Conservation (phyloP, 2,888 invertebrate genomes). For the Machimus rusticus region DNA sequence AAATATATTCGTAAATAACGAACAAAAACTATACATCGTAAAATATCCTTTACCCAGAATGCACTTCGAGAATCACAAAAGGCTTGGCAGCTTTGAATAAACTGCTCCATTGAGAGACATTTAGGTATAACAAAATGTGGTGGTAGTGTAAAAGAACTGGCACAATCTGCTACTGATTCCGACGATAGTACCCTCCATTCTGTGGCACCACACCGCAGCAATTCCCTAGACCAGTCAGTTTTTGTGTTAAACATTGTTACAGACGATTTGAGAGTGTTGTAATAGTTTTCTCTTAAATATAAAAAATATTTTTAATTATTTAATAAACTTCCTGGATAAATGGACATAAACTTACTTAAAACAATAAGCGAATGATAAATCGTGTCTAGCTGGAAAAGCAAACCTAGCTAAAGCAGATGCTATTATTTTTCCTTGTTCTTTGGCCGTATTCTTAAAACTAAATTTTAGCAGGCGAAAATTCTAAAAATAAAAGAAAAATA, state of each 20-base stretch:
- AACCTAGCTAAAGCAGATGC: slow-evolving; percentile 85
- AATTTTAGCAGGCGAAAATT: slow-evolving; percentile 89
- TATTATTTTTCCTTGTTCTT: slow-evolving; percentile 80
- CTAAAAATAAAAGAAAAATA: slow-evolving; percentile 64
- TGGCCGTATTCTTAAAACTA: slow-evolving; percentile 83
- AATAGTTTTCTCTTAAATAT: slow-evolving; percentile 49
- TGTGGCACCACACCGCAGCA: slow-evolving; percentile 61
- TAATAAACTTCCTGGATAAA: background rate
- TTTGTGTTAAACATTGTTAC: slow-evolving; percentile 60
- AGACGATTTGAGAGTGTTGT: slow-evolving; percentile 56
- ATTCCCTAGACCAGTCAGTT: slow-evolving; percentile 61
- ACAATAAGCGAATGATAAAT: slow-evolving; percentile 88
- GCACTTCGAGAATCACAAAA: slow-evolving; percentile 61
- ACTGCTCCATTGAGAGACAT: slow-evolving; percentile 57
- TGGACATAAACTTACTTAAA: slow-evolving; percentile 68
- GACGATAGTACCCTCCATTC: slow-evolving; percentile 59
- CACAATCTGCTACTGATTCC: slow-evolving; percentile 39
- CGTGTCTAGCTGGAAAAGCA: slow-evolving; percentile 85
- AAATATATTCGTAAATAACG: background rate
- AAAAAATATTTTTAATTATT: background rate
- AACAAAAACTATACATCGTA: background rate
- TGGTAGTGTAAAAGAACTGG: slow-evolving; percentile 52
- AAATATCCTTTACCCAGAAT: slow-evolving; percentile 57
- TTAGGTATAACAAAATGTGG: slow-evolving; percentile 62
- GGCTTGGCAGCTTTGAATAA: slow-evolving; percentile 56